A percentile compares a stretch with the other conserved stretches of the same genome.
phyloP scores from a whole-genome alignment of 2,797 vertebrate species.

The Salarias fasciatus region DNA sequence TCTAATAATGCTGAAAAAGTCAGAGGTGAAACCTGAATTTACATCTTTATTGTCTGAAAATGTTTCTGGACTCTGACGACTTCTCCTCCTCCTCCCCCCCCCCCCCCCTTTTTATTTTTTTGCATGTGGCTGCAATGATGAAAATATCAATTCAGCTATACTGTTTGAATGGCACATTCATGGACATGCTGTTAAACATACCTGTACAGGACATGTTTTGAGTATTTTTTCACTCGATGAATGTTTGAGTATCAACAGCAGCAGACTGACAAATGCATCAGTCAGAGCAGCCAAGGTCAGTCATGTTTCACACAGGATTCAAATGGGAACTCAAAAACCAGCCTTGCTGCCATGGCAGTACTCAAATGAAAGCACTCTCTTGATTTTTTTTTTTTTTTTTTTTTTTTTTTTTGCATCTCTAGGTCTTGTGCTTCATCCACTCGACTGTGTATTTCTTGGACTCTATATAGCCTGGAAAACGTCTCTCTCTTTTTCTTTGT shows the following conservation, averaged over 20 bases:
- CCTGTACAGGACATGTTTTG: no score
- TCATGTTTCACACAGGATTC: neutral
- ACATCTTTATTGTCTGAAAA: no score
- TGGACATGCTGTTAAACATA: no score
- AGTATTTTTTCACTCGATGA: no score
- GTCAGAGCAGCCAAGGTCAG: neutral
- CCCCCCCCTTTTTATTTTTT: no score
- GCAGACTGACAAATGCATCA: neutral
- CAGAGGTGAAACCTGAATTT: no score
- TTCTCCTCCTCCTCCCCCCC: no score
- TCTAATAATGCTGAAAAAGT: no score
- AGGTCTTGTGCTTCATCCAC: conserved; percentile 8
- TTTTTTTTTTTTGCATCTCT: conserved; percentile 3
- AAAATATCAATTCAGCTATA: no score
- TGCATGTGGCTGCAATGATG: no score
- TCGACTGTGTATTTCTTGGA: conserved; percentile 20
- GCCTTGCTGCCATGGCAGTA: neutral
- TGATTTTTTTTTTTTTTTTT: conserved; percentile 14
- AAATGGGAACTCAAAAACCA: neutral
- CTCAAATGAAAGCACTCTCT: neutral
- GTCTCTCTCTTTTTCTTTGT: conserved; percentile 9
- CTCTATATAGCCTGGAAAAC: conserved; percentile 12
- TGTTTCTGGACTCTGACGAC: no score
- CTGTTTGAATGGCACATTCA: no score
- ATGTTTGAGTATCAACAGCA: neutral